Conservation (phyloP, 2,113 vertebrate genomes). For the Phaethornis superciliosus region DNA sequence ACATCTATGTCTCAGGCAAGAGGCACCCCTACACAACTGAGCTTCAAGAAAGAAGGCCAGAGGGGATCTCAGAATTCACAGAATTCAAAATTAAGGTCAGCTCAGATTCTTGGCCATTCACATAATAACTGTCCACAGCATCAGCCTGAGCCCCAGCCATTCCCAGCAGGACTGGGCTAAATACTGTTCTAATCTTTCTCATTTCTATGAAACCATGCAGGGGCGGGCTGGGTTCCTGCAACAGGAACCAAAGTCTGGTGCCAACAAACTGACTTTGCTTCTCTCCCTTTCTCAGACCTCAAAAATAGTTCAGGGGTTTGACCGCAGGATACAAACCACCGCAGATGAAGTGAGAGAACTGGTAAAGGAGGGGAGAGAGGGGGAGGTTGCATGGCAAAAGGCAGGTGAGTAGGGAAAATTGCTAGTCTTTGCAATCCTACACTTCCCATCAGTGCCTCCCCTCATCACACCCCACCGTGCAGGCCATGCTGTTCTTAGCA, state of each 20-base stretch:
- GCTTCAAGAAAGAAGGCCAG: background rate
- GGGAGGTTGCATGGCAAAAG: background rate
- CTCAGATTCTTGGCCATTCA: background rate
- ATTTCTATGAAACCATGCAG: background rate
- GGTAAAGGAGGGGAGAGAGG: background rate
- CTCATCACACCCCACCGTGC: background rate
- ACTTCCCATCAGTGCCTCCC: background rate
- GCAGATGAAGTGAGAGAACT: background rate
- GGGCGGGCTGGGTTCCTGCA: background rate
- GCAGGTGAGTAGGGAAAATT: background rate
- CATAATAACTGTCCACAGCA: background rate
- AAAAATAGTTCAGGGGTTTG: conserved; percentile 5
- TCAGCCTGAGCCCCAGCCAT: background rate
- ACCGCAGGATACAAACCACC: background rate
- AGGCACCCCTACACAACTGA: background rate
- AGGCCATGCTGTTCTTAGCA: background rate
- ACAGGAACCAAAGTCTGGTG: background rate
- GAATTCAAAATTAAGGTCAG: background rate
- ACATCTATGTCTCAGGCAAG: background rate
- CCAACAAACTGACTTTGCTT: background rate
- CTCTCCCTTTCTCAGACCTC: conserved; percentile 23
- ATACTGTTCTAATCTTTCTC: background rate
- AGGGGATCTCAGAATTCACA: background rate
- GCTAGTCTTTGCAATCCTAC: background rate
- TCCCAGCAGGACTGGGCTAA: background rate